Evolutionary conservation across 2,797 vertebrate species (phyloP), one percentile per base, ranked within the genome.

Genomic region (Tenualosa ilisha): DNA sequence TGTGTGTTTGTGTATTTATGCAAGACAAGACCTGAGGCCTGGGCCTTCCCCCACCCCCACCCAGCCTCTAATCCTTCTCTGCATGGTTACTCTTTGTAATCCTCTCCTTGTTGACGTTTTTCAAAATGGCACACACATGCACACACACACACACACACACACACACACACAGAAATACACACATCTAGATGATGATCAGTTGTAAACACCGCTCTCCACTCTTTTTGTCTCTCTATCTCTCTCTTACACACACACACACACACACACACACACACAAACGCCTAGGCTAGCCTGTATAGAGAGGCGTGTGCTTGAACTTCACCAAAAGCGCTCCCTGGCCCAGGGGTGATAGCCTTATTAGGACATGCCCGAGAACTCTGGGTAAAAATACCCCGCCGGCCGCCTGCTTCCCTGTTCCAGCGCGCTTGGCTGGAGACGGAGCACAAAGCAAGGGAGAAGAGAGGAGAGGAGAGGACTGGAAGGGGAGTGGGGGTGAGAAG

Each of bases 291-390:
- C 59, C n/a, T 63, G 59, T 24, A 63, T 24, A 24, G 59, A 63
- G n/a, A 63, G 59, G 65, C 31, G 65, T 72, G 65, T 72, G 31
- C 31, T 31, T 72, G 65, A 72, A 72, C 26, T 72, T 72, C 65
- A 72, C 26, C 65, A 72, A 72, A 72, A 72, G 65, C 2, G 11
- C 68, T 82, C 72, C 8, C 85, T 79, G 84, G 85, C 85, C 31
- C 56, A 24, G 49, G 61, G 56, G 59, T 85, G 88, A 90, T 86
- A 89, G 88, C 88, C 88, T 84, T 88, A 89, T 88, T 87, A 87
- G 89, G 88, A 83, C 51, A 75, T 81, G 50, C 37, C 1, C 20
- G 54, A 88, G 75, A 86, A 65, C 68, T 81, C 68, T 84, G 50
- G 79, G 75, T 88, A 88, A 88, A 89, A 89, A 90, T 85, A 86